Percentiles rank a stretch among this genome's conserved stretches.
Conservation (phyloP, 2,113 vertebrate genomes). For the Empidonax alnorum region DNA sequence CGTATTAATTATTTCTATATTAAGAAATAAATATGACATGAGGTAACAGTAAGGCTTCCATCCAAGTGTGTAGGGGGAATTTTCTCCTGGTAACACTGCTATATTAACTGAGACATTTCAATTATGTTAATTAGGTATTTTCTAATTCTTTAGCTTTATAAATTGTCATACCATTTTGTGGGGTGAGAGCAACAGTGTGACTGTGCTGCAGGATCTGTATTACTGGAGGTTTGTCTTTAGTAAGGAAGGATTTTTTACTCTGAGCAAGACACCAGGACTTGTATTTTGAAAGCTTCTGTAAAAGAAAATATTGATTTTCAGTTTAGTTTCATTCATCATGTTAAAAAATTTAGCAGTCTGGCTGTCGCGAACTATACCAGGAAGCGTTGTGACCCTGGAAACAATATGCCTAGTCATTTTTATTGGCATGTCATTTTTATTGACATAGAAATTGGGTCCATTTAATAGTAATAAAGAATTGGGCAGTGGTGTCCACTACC, state of each 20-base stretch:
- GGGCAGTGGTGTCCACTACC: neutral
- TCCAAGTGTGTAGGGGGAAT: conserved; percentile 1
- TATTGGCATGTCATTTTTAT: neutral
- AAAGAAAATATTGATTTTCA: conserved; percentile 28
- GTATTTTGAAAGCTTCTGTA: conserved; percentile 10
- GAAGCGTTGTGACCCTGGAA: neutral
- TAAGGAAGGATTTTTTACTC: neutral
- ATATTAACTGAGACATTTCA: conserved; percentile 26
- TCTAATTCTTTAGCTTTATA: conserved; percentile 7
- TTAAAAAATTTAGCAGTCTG: conserved; percentile 7
- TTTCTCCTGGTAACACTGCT: conserved; percentile 1
- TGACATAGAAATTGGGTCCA: neutral
- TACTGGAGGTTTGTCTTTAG: neutral
- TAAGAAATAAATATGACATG: conserved; percentile 25
- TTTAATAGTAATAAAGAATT: neutral
- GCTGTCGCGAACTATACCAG: neutral
- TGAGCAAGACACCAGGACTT: neutral
- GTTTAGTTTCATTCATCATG: conserved; percentile 2
- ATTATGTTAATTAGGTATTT: conserved; percentile 37
- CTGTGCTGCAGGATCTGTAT: neutral
- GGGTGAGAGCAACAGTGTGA: neutral
- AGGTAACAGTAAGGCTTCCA: conserved; percentile 23
- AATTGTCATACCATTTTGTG: neutral
- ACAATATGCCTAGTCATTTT: neutral
- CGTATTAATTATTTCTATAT: conserved; percentile 41